A percentile compares a stretch with the other conserved stretches of the same genome.
phyloP scores from a whole-genome alignment of 2,797 vertebrate genomes.

The Anguilla anguilla region DNA sequence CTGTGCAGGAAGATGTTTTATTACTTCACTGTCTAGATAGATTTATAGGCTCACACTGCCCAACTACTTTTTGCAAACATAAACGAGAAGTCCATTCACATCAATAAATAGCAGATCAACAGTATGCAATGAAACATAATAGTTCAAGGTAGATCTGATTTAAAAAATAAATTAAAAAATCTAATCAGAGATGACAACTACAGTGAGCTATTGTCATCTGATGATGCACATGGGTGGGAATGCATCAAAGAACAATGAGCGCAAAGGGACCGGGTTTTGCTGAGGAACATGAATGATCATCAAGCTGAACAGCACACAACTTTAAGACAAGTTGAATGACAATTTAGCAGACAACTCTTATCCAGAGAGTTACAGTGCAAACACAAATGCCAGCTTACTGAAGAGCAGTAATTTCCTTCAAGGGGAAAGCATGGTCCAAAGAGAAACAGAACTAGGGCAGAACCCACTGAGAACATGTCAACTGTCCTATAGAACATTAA shows the following conservation, averaged over 20 bases:
- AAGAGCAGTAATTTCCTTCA: too few species aligned
- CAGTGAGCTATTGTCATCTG: background rate
- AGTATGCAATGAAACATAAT: background rate
- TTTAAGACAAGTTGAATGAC: background rate
- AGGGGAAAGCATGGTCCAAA: too few species aligned
- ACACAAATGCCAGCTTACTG: background rate
- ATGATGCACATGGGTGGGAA: background rate
- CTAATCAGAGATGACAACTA: background rate
- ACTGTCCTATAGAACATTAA: too few species aligned
- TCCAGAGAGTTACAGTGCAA: background rate
- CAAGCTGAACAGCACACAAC: background rate
- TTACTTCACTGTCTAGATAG: background rate
- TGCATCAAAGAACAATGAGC: background rate
- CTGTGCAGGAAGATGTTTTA: background rate
- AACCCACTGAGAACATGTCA: too few species aligned
- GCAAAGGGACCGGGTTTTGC: background rate
- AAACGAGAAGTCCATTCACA: conserved; percentile 3
- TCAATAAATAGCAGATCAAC: background rate
- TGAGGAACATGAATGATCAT: background rate
- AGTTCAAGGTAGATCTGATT: background rate
- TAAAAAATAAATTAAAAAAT: background rate
- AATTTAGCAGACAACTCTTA: background rate
- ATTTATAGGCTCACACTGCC: background rate
- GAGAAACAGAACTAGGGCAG: too few species aligned
- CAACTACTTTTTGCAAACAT: background rate